Evolutionary conservation across 2,797 vertebrate genomes (phyloP).

Genomic region (Xerus rutilus): DNA sequence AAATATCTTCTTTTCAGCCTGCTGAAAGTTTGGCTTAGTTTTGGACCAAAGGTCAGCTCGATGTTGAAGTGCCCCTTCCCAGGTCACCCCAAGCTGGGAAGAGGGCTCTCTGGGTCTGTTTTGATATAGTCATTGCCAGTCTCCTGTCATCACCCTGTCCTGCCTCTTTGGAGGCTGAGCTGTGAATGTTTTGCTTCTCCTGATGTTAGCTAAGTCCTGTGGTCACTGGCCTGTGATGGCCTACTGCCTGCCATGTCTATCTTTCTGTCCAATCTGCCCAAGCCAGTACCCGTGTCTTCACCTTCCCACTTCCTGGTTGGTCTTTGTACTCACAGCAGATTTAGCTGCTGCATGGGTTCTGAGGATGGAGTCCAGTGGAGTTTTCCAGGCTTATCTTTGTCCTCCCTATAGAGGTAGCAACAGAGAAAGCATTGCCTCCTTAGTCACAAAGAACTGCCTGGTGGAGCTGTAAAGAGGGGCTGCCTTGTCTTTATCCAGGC

Average conservation of each 20-base stretch:
- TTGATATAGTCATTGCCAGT: not conserved
- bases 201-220: not conserved
- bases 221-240: not conserved
- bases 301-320: not conserved
- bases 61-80: not conserved
- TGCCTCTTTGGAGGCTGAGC: not conserved
- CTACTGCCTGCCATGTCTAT: not conserved
- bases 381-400: not conserved
- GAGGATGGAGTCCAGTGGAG: not conserved
- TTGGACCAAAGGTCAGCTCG: conserved; percentile 36
- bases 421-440: not conserved
- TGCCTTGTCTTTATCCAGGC: not conserved
- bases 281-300: not conserved
- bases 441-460: not conserved
- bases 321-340: not conserved
- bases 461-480: not conserved
- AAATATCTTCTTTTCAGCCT: conserved; percentile 8
- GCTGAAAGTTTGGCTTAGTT: conserved; percentile 39
- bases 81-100: conserved; percentile 21
- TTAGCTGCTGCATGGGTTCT: not conserved
- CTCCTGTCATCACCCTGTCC: conserved; percentile 64
- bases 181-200: conserved; percentile 61
- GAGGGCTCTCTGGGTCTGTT: not conserved
- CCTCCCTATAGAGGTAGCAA: not conserved
- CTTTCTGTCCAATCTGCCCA: not conserved